A percentile compares a stretch with the other conserved stretches of the same genome.
Conservation (phyloP, 2,888 invertebrate species). For the Leptura quadrifasciata region DNA sequence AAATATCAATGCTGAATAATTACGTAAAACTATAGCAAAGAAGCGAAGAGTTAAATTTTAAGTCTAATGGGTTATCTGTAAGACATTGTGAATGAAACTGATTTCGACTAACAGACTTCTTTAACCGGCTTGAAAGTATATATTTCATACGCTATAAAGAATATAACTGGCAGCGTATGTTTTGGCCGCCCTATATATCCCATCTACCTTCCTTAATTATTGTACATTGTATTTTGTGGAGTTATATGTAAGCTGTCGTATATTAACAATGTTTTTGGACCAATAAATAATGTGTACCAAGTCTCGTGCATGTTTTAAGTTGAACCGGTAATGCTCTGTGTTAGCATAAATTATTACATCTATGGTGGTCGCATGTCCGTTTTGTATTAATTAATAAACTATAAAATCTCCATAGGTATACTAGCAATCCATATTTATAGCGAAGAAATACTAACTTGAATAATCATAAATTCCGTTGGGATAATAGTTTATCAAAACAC, state of each 20-base stretch:
- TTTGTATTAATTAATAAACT: conserved; percentile 62
- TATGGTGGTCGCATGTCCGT: conserved; percentile 64
- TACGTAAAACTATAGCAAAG: no score
- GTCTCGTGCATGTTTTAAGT: conserved; percentile 41
- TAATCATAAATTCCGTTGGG: conserved; percentile 54
- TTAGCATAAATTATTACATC: conserved; percentile 62
- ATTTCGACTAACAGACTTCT: no score
- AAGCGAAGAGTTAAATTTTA: no score
- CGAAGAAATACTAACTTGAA: conserved; percentile 39
- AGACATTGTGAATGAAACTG: no score
- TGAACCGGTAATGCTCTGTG: conserved; percentile 60
- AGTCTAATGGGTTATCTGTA: no score
- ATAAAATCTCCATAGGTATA: conserved; percentile 43
- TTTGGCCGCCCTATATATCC: neutral
- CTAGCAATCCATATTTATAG: conserved; percentile 47
- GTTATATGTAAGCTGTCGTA: conserved; percentile 37
- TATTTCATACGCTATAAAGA: no score
- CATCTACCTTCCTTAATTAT: conserved; percentile 9
- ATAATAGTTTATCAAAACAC: conserved; percentile 17
- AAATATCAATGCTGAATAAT: no score
- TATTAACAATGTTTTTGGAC: conserved; percentile 55
- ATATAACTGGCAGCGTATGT: no score
- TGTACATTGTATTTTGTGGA: conserved; percentile 12
- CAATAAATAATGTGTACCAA: conserved; percentile 51
- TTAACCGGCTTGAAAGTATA: no score